Evolutionary conservation across 2,113 vertebrate species (phyloP).

Genomic region (Zosterops borbonicus): DNA sequence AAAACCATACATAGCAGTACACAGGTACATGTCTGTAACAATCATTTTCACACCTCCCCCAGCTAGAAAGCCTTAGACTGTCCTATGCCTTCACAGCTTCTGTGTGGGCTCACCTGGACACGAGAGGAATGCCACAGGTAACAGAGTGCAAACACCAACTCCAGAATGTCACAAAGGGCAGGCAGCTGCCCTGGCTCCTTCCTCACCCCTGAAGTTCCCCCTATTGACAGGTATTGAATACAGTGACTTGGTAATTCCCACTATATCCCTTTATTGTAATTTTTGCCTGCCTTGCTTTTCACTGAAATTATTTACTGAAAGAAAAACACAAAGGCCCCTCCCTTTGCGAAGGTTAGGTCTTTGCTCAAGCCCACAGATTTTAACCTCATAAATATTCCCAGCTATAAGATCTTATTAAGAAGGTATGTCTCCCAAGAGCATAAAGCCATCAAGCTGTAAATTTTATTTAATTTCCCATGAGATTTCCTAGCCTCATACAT

Average conservation of each 20-base stretch:
- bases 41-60: neutral
- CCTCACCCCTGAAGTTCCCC: neutral
- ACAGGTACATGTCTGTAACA: neutral
- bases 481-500: slow-evolving; percentile 93
- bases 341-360: slow-evolving; percentile 74
- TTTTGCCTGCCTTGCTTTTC: slow-evolving; percentile 52
- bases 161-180: neutral
- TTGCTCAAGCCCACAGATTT: slow-evolving; percentile 79
- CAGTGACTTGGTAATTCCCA: neutral
- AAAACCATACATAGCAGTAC: neutral
- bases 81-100: neutral
- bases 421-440: slow-evolving; percentile 92
- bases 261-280: neutral
- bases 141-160: neutral
- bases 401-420: slow-evolving; percentile 97
- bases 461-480: slow-evolving; percentile 98
- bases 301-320: slow-evolving; percentile 59
- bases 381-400: slow-evolving; percentile 92
- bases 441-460: slow-evolving; percentile 93
- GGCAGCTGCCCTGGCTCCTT: neutral
- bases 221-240: slow-evolving; percentile 25
- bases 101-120: neutral
- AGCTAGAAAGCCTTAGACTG: neutral
- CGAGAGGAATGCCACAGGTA: neutral
- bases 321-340: slow-evolving; percentile 61